These are phyloP conservation scores for Parazoanthus swiftii DNA, from an alignment of 92 coral and sea anemone species.

Conservation along the genomic window DNA sequence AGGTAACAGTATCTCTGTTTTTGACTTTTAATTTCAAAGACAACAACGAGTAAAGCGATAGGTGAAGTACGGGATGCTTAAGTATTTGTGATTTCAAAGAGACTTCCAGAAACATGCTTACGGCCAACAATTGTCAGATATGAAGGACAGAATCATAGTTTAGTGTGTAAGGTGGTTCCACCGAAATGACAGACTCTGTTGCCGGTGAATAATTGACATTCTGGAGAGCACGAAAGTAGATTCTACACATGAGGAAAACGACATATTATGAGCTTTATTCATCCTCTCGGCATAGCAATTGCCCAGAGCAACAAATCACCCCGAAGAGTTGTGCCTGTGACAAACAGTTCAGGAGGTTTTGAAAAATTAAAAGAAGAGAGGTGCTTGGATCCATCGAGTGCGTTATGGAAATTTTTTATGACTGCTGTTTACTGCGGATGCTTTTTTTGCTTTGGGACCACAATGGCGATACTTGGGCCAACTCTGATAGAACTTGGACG, in stretches of 20 bases:
- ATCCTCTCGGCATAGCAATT: conserved; percentile 76
- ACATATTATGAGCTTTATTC: conserved; percentile 71
- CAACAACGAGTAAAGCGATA: not conserved
- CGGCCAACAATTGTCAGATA: not conserved
- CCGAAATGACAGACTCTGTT: not conserved
- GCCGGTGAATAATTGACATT: not conserved
- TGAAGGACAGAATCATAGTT: not conserved
- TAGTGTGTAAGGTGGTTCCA: not conserved
- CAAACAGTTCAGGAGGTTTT: conserved; percentile 15
- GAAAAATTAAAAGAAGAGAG: conserved; percentile 17
- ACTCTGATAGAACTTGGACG: conserved; percentile 81
- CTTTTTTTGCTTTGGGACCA: conserved; percentile 89
- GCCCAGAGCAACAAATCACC: conserved; percentile 63
- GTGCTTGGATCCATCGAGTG: conserved; percentile 29
- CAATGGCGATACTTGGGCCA: conserved; percentile 92
- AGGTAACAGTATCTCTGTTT: not conserved
- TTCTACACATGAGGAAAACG: conserved; percentile 56
- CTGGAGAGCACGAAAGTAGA: not conserved
- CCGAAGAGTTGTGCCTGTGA: not conserved
- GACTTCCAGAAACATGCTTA: not conserved
- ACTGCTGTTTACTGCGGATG: conserved; percentile 85
- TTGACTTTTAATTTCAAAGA: not conserved
- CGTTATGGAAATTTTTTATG: conserved; percentile 52
- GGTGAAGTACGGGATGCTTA: not conserved
- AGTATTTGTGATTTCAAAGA: not conserved